Base-by-base conservation (phyloP, 1,140 invertebrate species). In the Cydia strobilella region DNA sequence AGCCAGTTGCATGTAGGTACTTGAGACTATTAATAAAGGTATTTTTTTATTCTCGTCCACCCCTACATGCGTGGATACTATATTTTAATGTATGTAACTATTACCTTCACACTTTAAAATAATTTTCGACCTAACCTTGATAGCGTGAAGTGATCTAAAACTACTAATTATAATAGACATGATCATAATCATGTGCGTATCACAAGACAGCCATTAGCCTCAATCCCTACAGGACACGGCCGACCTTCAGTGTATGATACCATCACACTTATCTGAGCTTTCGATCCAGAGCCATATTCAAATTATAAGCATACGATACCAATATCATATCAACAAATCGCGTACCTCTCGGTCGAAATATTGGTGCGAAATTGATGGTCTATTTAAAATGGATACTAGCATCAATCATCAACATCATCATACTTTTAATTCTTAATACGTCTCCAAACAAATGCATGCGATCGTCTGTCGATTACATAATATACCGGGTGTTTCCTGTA, bases 181-280 rank as follows among this genome's bases (percentile, higher is more conserved):
- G 75, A 74, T 72, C n/a, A 31, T n/a, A 35, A 75, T 75, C 76
- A 62, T 45, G 73, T 59, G 65, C 76, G 73, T 77, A 77, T 83
- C 76, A 80, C 78, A 86, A 79, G 81, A 86, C 82, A 85, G 80
- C 84, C 82, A 89, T 90, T 90, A 89, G 82, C 85, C 85, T 80
- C 82, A 87, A 90, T 90, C 89, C 87, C 84, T 86, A 81, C 82
- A 89, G 85, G 88, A 88, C 80, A 83, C 84, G 81, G 82, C 82
- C 83, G 86, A 86, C 88, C 87, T 90, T 90, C 84, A 69, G 77
- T 78, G 83, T 76, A 75, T 80, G 87, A 85, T 90, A 83, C 82
- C 76, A 88, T 88, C 86, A 77, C 27, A 42, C 65, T 69, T 39
- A 69, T 83, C 75, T 62, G 80, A 85, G 81, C 86, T 87, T 85